Base-by-base conservation (phyloP, 2,888 invertebrate species). In the Taphrorychus bicolor region DNA sequence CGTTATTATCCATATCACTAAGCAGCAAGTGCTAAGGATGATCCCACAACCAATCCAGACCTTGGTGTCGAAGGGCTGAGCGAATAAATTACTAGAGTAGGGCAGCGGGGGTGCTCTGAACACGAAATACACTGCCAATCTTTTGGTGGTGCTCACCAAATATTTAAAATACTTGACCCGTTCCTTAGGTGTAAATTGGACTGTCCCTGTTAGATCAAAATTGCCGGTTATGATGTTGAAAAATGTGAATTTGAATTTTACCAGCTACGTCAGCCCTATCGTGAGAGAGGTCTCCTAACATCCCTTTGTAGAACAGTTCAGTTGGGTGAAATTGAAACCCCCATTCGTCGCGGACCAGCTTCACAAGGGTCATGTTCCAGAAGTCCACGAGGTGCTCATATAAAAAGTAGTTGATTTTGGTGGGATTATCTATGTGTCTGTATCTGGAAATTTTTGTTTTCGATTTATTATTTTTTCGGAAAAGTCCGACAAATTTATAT, bases 51-150 rank as follows among this genome's bases (percentile, higher is more conserved):
- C 19, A 32, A 64, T 53, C 71, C 71, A 71, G 7, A 67, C 65
- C 17, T 70, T 54, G 2, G 11, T 59, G 16, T 71, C 59, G 52
- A 71, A 71, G 2, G 71, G 67, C 11, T 67, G 18, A 9, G 58
- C 66, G 45, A 71, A 90, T 74, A 91, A 86, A 72, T 90, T 90
- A 52, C 85, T 84, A 11, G 89, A 83, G 58, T 86, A 84, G 0
- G 90, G 86, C 0, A 89, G 82, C 0, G 89, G 86, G 0, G 90
- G 90, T 70, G 87, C 86, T 0, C 88, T 83, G 80, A 89, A 89
- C 22, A 90, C 82, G 73, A 90, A 88, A 9, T 83, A 82, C 0
- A 86, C 83, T 0, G 80, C 78, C 0, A 87, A 85, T 4, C 83
- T 80, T 0, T 24, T 63, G 11, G 86, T 84, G 0, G 86, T 85